phyloP scores from a whole-genome alignment of 1,140 invertebrate species.

The Microvelia longipes region DNA sequence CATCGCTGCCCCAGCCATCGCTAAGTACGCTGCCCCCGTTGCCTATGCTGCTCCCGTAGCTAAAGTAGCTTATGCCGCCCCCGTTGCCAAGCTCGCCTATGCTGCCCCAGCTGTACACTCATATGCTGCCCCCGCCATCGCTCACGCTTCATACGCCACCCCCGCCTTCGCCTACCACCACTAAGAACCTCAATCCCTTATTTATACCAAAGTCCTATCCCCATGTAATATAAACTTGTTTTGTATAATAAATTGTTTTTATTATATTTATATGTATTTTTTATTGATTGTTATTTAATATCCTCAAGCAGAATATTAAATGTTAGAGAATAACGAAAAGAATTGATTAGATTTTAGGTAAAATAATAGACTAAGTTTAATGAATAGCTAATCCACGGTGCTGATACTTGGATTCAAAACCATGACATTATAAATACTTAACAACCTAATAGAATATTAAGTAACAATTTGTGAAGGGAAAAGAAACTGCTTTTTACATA shows the following conservation, averaged over 20 bases:
- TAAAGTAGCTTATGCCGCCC: background rate
- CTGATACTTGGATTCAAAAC: no score
- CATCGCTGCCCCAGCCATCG: background rate
- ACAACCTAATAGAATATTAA: no score
- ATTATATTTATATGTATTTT: background rate
- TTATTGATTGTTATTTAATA: no score
- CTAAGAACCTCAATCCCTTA: constrained; percentile 4
- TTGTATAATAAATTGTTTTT: background rate
- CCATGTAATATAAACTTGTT: background rate
- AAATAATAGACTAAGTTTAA: no score
- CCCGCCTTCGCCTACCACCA: constrained; percentile 32
- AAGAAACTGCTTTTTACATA: no score
- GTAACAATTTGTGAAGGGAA: no score
- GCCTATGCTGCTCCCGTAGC: background rate
- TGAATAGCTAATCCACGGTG: no score
- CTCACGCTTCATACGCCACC: constrained; percentile 24
- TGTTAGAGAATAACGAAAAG: no score
- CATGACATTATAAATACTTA: no score
- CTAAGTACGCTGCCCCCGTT: background rate
- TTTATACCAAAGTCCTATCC: background rate
- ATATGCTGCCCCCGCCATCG: constrained; percentile 1
- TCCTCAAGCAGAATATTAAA: no score
- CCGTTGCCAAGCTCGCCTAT: background rate
- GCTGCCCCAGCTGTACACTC: background rate
- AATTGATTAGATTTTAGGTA: no score